These are phyloP conservation scores for Hypomesus transpacificus DNA, from an alignment of 2,113 vertebrate genomes.

Conservation along the genomic window DNA sequence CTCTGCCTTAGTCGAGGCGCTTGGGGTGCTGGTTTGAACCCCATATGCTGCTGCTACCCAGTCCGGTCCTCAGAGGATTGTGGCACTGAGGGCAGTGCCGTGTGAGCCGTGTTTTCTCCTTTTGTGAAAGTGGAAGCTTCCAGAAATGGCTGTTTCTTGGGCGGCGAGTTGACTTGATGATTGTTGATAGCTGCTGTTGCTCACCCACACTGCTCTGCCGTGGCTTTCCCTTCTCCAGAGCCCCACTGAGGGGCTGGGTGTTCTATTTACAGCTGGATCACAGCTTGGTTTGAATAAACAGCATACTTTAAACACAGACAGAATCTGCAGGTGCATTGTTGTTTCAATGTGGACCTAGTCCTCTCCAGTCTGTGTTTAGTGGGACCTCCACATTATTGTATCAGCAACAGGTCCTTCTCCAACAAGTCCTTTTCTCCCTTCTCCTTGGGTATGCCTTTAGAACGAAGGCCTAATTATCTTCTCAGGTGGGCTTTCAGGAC, in stretches of 20 bases:
- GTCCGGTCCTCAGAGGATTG: conserved; percentile 7
- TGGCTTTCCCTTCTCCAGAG: conserved; percentile 27
- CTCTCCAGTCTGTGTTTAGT: conserved; percentile 4
- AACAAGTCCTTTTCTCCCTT: too few relatives aligned
- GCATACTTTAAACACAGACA: conserved; percentile 18
- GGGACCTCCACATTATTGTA: conserved; percentile 10
- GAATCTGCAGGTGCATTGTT: conserved; percentile 23
- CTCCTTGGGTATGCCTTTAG: too few relatives aligned
- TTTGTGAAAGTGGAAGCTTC: conserved; percentile 1
- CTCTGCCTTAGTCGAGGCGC: conserved; percentile 27
- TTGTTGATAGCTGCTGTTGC: conserved; percentile 44
- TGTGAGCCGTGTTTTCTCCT: not conserved
- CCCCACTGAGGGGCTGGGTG: conserved; percentile 13
- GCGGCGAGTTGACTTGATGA: conserved; percentile 40
- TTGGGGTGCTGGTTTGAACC: conserved; percentile 21
- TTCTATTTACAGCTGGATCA: conserved; percentile 20
- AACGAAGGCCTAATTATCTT: too few relatives aligned
- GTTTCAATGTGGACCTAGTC: not conserved
- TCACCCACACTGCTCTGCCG: conserved; percentile 39
- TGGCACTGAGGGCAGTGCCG: conserved; percentile 2
- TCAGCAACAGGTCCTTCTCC: not conserved
- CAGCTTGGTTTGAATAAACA: conserved; percentile 15
- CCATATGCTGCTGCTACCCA: not conserved
- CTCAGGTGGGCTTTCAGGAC: not conserved
- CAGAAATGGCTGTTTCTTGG: conserved; percentile 9